Evolutionary conservation across 2,888 invertebrate species (phyloP).

Genomic region (Adelognathus sp.): DNA sequence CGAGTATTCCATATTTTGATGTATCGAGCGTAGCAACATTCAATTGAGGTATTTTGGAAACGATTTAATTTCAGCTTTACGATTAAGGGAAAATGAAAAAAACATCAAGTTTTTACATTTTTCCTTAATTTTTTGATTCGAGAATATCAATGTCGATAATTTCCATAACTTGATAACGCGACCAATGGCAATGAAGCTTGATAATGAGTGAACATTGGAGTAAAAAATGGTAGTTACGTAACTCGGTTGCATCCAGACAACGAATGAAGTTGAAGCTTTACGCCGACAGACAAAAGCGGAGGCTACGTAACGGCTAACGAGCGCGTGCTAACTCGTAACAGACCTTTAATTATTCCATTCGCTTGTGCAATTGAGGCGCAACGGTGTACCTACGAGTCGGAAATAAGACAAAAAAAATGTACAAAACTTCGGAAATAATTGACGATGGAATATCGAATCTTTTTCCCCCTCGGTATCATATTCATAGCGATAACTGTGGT

Average conservation of each 20-base stretch:
- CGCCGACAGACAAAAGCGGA: background rate
- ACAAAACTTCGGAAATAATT: background rate
- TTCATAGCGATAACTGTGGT: background rate
- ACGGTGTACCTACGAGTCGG: background rate
- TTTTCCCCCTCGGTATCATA: background rate
- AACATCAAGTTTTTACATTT: too few relatives aligned
- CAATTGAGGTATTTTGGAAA: too few relatives aligned
- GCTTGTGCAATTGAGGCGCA: constrained; percentile 28
- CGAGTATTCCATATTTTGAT: too few relatives aligned
- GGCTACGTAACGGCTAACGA: constrained; percentile 27
- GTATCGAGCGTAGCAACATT: too few relatives aligned
- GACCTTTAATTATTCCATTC: constrained; percentile 33
- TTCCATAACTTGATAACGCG: too few relatives aligned
- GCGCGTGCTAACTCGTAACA: constrained; percentile 23
- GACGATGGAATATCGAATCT: background rate
- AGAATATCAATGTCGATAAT: too few relatives aligned
- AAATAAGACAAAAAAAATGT: background rate
- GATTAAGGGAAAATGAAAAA: too few relatives aligned
- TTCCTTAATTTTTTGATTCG: too few relatives aligned
- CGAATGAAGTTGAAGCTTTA: background rate
- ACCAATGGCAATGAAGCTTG: too few relatives aligned
- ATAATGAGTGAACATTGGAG: too few relatives aligned
- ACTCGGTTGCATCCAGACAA: background rate
- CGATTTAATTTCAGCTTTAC: too few relatives aligned
- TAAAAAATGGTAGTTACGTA: background rate